Percentiles rank a stretch among this genome's conserved stretches.
Conservation (phyloP, 2,113 vertebrate genomes). For the Petaurus breviceps region DNA sequence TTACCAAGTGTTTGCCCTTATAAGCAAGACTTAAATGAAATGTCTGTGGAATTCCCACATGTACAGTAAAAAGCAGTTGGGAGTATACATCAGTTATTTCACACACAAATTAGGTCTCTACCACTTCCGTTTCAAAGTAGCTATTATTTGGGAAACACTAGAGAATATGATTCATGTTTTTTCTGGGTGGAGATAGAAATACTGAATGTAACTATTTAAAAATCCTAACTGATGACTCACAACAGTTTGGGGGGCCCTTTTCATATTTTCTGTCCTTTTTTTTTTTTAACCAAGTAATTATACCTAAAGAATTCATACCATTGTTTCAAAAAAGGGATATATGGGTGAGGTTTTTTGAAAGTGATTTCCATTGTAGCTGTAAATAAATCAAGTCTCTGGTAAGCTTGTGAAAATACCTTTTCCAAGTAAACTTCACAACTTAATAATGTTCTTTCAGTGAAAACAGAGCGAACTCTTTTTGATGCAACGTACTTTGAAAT, state of each 20-base stretch:
- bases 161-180: slow-evolving; percentile 83
- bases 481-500: slow-evolving; percentile 37
- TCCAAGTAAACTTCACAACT: slow-evolving; percentile 25
- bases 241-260: slow-evolving; percentile 69
- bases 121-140: slow-evolving; percentile 73
- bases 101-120: slow-evolving; percentile 73
- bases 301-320: slow-evolving; percentile 57
- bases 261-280: slow-evolving; percentile 71
- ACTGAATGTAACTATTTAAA: slow-evolving; percentile 81
- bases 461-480: slow-evolving; percentile 32
- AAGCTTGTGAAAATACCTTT: slow-evolving; percentile 26
- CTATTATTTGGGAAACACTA: slow-evolving; percentile 78
- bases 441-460: slow-evolving; percentile 21
- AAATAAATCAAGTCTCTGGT: slow-evolving; percentile 18
- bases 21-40: slow-evolving; percentile 71
- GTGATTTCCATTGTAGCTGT: neutral
- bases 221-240: slow-evolving; percentile 84
- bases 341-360: slow-evolving; percentile 1
- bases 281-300: slow-evolving; percentile 61
- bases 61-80: slow-evolving; percentile 66
- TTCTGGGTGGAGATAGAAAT: slow-evolving; percentile 81
- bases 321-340: slow-evolving; percentile 58
- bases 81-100: slow-evolving; percentile 70
- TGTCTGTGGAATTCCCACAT: slow-evolving; percentile 76
- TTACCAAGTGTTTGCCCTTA: slow-evolving; percentile 81